Percentiles rank a stretch among this genome's conserved stretches.
phyloP scores from a whole-genome alignment of 2,888 invertebrate genomes.

The Halictus ligatus region DNA sequence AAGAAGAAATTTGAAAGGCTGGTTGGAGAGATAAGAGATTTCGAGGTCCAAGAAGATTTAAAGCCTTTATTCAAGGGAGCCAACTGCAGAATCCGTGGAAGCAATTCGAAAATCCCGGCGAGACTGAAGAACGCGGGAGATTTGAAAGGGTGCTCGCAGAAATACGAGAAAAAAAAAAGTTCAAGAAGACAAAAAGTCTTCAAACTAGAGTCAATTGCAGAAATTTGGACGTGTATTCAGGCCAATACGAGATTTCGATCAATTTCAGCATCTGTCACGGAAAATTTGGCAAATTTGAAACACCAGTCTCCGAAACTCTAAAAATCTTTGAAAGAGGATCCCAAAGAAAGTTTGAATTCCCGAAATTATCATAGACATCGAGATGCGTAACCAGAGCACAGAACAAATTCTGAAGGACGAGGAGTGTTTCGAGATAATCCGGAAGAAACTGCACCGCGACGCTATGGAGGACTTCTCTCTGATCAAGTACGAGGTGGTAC shows the following conservation, averaged over 20 bases:
- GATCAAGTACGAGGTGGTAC: constrained; percentile 74
- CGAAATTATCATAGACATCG: not conserved
- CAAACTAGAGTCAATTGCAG: not conserved
- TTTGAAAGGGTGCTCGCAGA: not conserved
- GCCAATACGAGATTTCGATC: not conserved
- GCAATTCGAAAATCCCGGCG: not conserved
- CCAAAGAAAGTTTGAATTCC: not conserved
- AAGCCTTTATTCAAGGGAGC: too few relatives aligned
- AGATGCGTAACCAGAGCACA: constrained; percentile 45
- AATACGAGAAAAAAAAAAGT: not conserved
- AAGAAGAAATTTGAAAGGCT: not conserved
- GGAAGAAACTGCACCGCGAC: constrained; percentile 73
- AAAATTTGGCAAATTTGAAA: not conserved
- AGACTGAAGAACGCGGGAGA: not conserved
- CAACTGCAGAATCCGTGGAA: too few relatives aligned
- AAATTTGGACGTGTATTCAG: not conserved
- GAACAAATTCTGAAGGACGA: constrained; percentile 73
- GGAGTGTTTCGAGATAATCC: constrained; percentile 75
- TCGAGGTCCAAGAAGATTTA: too few relatives aligned
- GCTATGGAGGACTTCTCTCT: constrained; percentile 75
- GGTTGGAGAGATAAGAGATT: too few relatives aligned
- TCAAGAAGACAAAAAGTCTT: not conserved
- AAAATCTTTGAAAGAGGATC: not conserved
- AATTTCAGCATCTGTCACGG: not conserved
- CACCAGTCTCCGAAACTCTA: not conserved